Evolutionary conservation across 2,797 vertebrate genomes (phyloP), one percentile per base, ranked within the genome.

Genomic region (Sebastes nivosus): DNA sequence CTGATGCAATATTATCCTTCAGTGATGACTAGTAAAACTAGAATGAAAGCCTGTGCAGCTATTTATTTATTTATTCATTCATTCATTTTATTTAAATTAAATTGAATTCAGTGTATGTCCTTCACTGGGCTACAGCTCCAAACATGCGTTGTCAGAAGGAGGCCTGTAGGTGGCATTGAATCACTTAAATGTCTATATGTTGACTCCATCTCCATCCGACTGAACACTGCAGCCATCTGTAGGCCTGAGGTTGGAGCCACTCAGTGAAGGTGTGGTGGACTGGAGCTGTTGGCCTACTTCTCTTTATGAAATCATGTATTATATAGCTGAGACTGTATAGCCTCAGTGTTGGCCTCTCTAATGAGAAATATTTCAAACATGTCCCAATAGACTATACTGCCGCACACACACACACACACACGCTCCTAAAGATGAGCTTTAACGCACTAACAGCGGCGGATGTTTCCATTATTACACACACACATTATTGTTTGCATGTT

Each of bases 121-220:
- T 6, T 27, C 20, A 18, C 57, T 55, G 6, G 30, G 64, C 24
- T 30, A 27, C 57, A 54, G 61, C 54, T 8, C 61, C 29, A 27
- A 1, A 20, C n/a, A 3, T 86, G 88, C 79, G 67, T 46, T 89
- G 70, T 50, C 75, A 64, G 25, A 27, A 13, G n/a, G 59, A 55
- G 73, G 81, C 91, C 92, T 86, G 87, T 85, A 94, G 93, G 82
- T 93, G 93, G 90, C 93, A 80, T 85, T 79, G 52, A 81, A 81
- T 79, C 72, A 2, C 89, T 18, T 67, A 65, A 11, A 58, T 59
- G 13, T 84, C 80, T 83, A 82, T 87, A 86, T 14, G 82, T 89
- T 83, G 79, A 77, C 75, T 81, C 67, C 67, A 16, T 77, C 82
- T n/a, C 42, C 42, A 46, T 46, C 42, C 57, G 16, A 77, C 55